Base-by-base conservation (phyloP, 2,888 invertebrate genomes). In the Danaus chrysippus region DNA sequence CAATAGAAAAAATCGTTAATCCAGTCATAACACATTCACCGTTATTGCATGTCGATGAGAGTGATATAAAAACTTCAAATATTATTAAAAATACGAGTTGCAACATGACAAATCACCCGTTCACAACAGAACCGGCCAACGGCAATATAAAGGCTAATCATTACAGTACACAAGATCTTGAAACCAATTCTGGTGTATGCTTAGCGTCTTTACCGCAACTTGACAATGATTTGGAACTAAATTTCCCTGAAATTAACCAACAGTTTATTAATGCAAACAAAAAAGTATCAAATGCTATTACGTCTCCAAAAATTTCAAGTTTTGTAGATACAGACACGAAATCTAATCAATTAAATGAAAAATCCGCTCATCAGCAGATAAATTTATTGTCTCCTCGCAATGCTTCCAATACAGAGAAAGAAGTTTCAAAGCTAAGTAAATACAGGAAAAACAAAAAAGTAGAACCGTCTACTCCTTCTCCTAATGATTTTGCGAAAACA, bases 201-300 rank as follows among this genome's bases (percentile, higher is more conserved):
- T 76, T 90, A 64, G 87, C 89, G 54, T 91, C 90, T 53, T 74
- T 91, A 60, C 91, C 91, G 11, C 79, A 83, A 70, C 76, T 91
- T 46, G 91, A 91, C 72, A 89, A 87, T 78, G 90, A 91, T 69
- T 87, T 90, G 67, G 91, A 91, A 73, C 79, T 91, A 56, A 87
- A 81, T 72, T 90, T 91, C 69, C 86, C 90, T 53, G 91, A 91
- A 84, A 89, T 91, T 11, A 91, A 91, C 70, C 90, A 91, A 76
- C 91, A 91, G 70, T 91, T 91, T 70, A 87, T 91, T 53, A 85
- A 89, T 78, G 90, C 86, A 53, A 90, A 89, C 73, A 88, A 86
- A 79, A 76, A 72, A 57, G 86, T 84, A 42, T 68, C 78, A 43
- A 71, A 73, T 10, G 66, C 73, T 56, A 64, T 68, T 62, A 62